Evolutionary conservation across 2,888 invertebrate species (phyloP).

Genomic region (Trichopria drosophilae): DNA sequence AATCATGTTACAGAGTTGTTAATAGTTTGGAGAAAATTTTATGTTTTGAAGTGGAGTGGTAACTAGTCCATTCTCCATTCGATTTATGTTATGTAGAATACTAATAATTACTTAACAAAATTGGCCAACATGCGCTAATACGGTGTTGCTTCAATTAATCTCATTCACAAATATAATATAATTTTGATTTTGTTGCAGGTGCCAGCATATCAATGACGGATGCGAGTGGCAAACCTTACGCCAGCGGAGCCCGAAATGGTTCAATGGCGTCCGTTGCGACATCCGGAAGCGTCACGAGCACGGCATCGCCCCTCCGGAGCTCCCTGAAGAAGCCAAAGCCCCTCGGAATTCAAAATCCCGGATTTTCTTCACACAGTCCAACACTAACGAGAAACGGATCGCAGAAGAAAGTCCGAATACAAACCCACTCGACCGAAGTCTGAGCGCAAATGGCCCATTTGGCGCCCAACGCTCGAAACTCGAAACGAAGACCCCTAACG

Average conservation of each 20-base stretch:
- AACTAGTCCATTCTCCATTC: too few relatives aligned
- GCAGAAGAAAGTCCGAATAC: conserved; percentile 88
- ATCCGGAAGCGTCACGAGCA: conserved; percentile 56
- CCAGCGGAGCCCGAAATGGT: conserved; percentile 60
- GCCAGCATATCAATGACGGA: conserved; percentile 78
- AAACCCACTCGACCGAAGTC: conserved; percentile 89
- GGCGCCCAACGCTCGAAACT: too few relatives aligned
- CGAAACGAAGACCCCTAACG: too few relatives aligned
- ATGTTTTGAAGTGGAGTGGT: too few relatives aligned
- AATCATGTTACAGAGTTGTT: too few relatives aligned
- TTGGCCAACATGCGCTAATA: too few relatives aligned
- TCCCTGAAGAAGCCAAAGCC: conserved; percentile 82
- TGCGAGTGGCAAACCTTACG: conserved; percentile 82
- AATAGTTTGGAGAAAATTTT: too few relatives aligned
- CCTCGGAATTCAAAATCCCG: conserved; percentile 84
- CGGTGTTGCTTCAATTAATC: too few relatives aligned
- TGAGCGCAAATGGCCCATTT: conserved; percentile 54
- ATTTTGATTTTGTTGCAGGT: too few relatives aligned
- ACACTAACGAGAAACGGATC: conserved; percentile 82
- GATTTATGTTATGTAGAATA: too few relatives aligned
- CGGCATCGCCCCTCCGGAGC: conserved; percentile 73
- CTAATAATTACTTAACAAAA: too few relatives aligned
- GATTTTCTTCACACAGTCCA: conserved; percentile 81
- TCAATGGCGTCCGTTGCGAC: conserved; percentile 61
- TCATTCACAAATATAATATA: too few relatives aligned